These are phyloP conservation scores for Pithys albifrons DNA, from an alignment of 2,113 vertebrate species.

Conservation along the genomic window DNA sequence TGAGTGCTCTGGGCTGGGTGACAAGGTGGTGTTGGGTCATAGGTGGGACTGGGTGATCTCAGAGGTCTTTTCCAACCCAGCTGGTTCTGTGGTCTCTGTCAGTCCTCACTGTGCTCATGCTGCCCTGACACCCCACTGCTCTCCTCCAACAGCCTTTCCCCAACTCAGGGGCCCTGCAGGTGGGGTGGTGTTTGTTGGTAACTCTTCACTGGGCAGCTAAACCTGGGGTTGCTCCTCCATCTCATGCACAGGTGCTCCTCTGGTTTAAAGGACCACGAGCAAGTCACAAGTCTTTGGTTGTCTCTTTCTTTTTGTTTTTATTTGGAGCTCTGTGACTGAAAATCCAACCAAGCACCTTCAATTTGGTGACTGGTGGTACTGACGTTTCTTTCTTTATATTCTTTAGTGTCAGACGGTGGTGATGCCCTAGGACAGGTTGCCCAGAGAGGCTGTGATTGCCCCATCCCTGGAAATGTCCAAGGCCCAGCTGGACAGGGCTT, in stretches of 20 bases:
- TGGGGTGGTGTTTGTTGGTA: accelerated
- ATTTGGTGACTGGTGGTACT: neutral
- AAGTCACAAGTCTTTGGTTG: neutral
- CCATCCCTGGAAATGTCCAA: neutral
- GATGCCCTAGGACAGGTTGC: neutral
- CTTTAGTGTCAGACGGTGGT: neutral
- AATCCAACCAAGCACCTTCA: neutral
- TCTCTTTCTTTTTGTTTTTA: neutral
- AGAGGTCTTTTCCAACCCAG: neutral
- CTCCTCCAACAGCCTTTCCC: neutral
- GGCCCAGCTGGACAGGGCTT: neutral
- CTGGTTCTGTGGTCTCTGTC: neutral
- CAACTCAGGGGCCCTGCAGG: accelerated
- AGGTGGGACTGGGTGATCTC: neutral
- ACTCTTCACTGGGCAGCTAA: neutral
- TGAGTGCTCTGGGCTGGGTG: accelerated
- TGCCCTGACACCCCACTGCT: neutral
- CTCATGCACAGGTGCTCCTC: neutral
- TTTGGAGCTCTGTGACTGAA: neutral
- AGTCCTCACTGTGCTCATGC: accelerated
- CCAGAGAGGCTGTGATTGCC: neutral
- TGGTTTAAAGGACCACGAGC: neutral
- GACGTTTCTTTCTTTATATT: neutral
- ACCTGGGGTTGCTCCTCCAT: neutral
- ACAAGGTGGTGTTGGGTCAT: neutral